Evolutionary conservation across 2,888 invertebrate genomes (phyloP), one percentile per base, ranked within the genome.

Genomic region (Thelaira solivaga): DNA sequence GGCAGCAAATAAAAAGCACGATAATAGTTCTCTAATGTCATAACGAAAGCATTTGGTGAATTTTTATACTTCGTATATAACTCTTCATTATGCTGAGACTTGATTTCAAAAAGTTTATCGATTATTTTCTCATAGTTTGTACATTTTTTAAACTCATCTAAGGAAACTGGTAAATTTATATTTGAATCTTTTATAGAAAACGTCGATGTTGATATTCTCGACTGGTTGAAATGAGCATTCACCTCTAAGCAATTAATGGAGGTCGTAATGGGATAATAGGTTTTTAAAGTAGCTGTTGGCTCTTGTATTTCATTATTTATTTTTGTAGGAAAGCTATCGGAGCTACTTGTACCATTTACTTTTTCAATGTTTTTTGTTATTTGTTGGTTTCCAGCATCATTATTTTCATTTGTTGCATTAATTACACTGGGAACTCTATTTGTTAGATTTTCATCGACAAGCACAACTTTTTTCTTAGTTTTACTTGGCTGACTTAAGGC

Each of bases 111-210:
- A 1, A 78, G 36, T 22, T 55, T 49, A 2, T 76, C 69, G 1
- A 78, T 55, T 4, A 73, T 43, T 57, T 73, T 55, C 4, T 76
- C 53, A 16, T 62, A 61, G 18, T 73, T 16, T 3, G 73, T 69
- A 49, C 26, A 57, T 61, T 72, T 62, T 75, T 75, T 78, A 49
- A 80, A 80, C 2, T 53, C 47, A 3, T 69, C 73, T 4, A 64
- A 18, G 1, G 73, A 29, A n/a, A 73, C 41, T 0, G 61, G 62
- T 1, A 65, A 39, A 10, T 20, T 47, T 57, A 29, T n/a, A 29
- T 24, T 4, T 4, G 11, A 1, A 16, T 10, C 13, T 13, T 2
- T 22, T 43, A 29, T 0, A 8, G 29, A 11, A 6, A 2, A 7
- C 4, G 13, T 4, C 5, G 24, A 2, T 20, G 18, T 0, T 2